Base-by-base conservation (phyloP, 1,140 invertebrate species). In the Aleiodes sp. region DNA sequence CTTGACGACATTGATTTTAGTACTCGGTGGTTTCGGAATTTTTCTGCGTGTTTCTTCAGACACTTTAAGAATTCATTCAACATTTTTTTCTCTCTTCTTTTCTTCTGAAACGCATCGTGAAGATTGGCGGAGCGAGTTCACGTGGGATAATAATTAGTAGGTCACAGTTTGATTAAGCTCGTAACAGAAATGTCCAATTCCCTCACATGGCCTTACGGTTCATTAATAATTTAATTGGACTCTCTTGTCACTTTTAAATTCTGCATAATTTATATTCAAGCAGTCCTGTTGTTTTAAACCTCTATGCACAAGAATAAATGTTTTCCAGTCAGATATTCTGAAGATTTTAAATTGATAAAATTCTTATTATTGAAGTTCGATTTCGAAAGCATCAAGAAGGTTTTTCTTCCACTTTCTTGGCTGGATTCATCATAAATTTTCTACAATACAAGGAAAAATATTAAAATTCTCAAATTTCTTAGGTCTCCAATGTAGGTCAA, bases 61-160 rank as follows among this genome's bases (percentile, higher is more conserved):
- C n/a, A n/a, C n/a, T n/a, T n/a, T n/a, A n/a, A n/a, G n/a, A n/a
- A n/a, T n/a, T n/a, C n/a, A n/a, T n/a, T n/a, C n/a, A n/a, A n/a
- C n/a, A n/a, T 8, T 26, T 9, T 52, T 12, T 24, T 52, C 16
- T 52, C 46, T 10, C 2, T 8, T 9, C 46, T 52, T 16, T 6
- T 43, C 19, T 21, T 2, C 21, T 10, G 19, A 24, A 41, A 10
- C 21, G 2, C 46, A 12, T 24, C 21, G 21, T 9, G 14, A 24
- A 52, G 46, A 52, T 52, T 52, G 46, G 6, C 41, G 1, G 41
- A 19, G 41, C n/a, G 24, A 60, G 12, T 31, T 29, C n/a, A 61
- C 56, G 16, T 56, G 65, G 65, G 65, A 60, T 61, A 60, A 73
- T 76, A 77, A 78, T 78, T 78, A 77, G 60, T 78, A 77, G 76